Base-by-base conservation (phyloP, 2,113 vertebrate species). In the Nibea albiflora region DNA sequence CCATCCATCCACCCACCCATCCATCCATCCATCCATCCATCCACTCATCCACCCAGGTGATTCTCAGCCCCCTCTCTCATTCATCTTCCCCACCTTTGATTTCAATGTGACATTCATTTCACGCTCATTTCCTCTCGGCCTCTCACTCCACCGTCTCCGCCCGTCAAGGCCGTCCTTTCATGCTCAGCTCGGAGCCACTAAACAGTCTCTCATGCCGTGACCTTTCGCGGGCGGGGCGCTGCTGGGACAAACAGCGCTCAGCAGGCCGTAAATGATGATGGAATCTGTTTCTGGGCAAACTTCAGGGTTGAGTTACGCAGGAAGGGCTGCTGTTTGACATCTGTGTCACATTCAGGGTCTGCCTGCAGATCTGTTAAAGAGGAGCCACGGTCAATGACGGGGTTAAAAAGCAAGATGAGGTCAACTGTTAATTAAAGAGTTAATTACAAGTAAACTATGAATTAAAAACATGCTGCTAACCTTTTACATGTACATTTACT, bases 41-140 rank as follows among this genome's bases (percentile, higher is more conserved):
- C 85, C 22, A 63, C 1, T 64, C 42, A 68, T 61, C 54, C 15
- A 81, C 67, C 82, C 90, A 88, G 90, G 87, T 91, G 88, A 92
- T 89, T 81, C 86, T 69, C 81, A 80, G 26, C 78, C 72, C 5
- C 60, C 80, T 56, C 78, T 73, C 83, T 88, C 89, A 81, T 92
- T 92, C 84, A 89, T 92, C 89, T 91, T 89, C 80, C 42, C 49
- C 9, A 20, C 83, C 85, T 93, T 90, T 92, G 87, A 90, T 92
- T 91, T 86, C 81, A 86, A 83, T 9, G 67, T 79, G 86, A 90
- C 86, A 76, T 92, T 86, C 85, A 85, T 90, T 90, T 92, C 83
- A 85, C 56, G 65, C 87, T 90, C 78, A 87, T 90, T 92, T 90
- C 89, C 92, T 85, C 54, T 7, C 72, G 2, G 75, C 58, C 75